A percentile compares a stretch with the other conserved stretches of the same genome.
These are phyloP conservation scores for Drusus annulatus DNA, from an alignment of 1,140 invertebrate species.

Conservation along the genomic window DNA sequence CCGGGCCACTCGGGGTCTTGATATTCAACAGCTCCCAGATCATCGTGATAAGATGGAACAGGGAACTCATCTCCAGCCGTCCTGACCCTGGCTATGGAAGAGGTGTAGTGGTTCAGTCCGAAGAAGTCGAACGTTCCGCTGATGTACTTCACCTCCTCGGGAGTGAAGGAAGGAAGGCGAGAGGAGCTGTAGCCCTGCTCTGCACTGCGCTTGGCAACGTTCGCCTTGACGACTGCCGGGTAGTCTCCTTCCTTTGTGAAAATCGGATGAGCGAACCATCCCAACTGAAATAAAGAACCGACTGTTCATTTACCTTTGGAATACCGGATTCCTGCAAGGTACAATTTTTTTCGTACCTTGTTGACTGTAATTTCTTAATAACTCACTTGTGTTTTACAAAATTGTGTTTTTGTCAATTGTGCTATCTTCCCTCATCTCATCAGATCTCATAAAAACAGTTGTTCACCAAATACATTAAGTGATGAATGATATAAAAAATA, in stretches of 20 bases:
- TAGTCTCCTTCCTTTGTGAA: constrained; percentile 62
- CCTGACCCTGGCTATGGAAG: constrained; percentile 49
- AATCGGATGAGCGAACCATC: constrained; percentile 62
- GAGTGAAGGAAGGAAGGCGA: constrained; percentile 62
- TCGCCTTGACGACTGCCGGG: constrained; percentile 61
- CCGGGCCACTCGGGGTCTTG: constrained; percentile 52
- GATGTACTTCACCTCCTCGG: constrained; percentile 72
- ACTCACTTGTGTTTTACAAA: too few relatives aligned
- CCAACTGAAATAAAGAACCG: constrained; percentile 56
- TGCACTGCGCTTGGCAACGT: constrained; percentile 61
- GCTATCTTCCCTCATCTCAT: too few relatives aligned
- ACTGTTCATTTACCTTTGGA: not conserved
- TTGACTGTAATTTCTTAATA: too few relatives aligned
- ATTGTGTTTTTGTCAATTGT: too few relatives aligned
- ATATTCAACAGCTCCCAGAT: constrained; percentile 43
- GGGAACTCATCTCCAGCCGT: constrained; percentile 15
- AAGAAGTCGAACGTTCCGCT: constrained; percentile 68
- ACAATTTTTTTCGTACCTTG: too few relatives aligned
- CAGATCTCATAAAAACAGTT: too few relatives aligned
- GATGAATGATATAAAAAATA: too few relatives aligned
- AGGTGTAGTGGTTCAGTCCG: constrained; percentile 59
- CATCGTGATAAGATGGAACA: constrained; percentile 47
- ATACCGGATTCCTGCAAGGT: too few relatives aligned
- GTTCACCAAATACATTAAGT: too few relatives aligned
- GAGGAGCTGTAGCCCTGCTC: constrained; percentile 61